These are phyloP conservation scores for Sialis fuliginosa DNA, from an alignment of 2,888 invertebrate species.

Conservation along the genomic window DNA sequence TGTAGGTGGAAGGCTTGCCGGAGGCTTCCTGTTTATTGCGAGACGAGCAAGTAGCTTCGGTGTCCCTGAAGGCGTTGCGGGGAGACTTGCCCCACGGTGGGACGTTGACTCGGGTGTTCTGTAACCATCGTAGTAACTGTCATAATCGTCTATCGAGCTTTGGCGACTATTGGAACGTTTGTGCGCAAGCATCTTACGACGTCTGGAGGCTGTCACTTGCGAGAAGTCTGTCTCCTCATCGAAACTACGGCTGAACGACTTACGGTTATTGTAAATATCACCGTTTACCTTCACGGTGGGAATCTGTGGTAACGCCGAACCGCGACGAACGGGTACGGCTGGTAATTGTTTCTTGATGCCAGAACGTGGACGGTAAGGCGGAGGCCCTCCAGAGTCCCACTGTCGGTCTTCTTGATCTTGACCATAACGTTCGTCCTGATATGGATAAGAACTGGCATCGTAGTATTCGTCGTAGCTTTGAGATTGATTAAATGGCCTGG, in stretches of 20 bases:
- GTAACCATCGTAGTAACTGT: slow-evolving; percentile 15
- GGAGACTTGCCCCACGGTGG: slow-evolving; percentile 25
- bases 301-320: slow-evolving; percentile 32
- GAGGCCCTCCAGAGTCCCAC: slow-evolving; percentile 51
- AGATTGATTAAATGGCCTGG: too few species aligned
- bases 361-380: slow-evolving; percentile 16
- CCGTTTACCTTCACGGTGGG: slow-evolving; percentile 22
- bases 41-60: slow-evolving; percentile 19
- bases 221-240: slow-evolving; percentile 17
- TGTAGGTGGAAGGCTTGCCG: slow-evolving; percentile 32
- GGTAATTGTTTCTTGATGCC: slow-evolving; percentile 5
- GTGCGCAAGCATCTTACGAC: slow-evolving; percentile 23
- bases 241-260: slow-evolving; percentile 18
- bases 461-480: slow-evolving; percentile 46
- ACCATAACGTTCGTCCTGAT: slow-evolving; percentile 38
- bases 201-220: slow-evolving; percentile 19
- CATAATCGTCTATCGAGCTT: slow-evolving; percentile 20
- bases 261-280: slow-evolving; percentile 13
- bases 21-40: slow-evolving; percentile 12
- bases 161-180: slow-evolving; percentile 22
- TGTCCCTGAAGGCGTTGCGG: slow-evolving; percentile 25
- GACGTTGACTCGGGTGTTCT: slow-evolving; percentile 20
- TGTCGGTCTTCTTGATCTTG: slow-evolving; percentile 50
- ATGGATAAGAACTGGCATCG: slow-evolving; percentile 43
- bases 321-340: slow-evolving; percentile 24